Conservation (phyloP, 2,797 vertebrate genomes). For the Gymnoscopelus braueri region DNA sequence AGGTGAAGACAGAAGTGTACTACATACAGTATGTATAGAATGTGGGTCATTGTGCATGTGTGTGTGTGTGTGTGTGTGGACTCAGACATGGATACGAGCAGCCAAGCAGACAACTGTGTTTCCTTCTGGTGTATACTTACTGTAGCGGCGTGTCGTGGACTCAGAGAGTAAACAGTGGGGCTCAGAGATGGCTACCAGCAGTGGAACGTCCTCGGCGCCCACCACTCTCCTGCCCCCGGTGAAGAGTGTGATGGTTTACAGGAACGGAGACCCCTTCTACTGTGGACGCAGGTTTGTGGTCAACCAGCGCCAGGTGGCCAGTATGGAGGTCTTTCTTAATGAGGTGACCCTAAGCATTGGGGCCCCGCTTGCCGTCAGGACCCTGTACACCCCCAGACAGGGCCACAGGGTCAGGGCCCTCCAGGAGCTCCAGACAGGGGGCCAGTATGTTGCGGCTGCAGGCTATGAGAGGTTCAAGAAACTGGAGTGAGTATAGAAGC, state of each 20-base stretch:
- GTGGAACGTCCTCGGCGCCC: conserved; percentile 31
- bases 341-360: conserved; percentile 86
- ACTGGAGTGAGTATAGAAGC: conserved; percentile 84
- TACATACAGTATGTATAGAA: background rate
- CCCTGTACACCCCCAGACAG: conserved; percentile 84
- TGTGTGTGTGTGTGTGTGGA: background rate
- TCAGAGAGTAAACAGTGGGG: conserved; percentile 15
- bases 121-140: background rate
- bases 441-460: conserved; percentile 87
- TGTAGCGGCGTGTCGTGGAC: background rate
- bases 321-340: conserved; percentile 87
- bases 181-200: conserved; percentile 69
- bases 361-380: conserved; percentile 84
- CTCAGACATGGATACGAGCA: too few relatives aligned
- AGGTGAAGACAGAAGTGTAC: background rate
- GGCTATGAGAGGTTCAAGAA: conserved; percentile 90
- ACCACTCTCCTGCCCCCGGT: conserved; percentile 75
- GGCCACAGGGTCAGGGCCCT: conserved; percentile 82
- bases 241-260: conserved; percentile 88
- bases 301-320: conserved; percentile 83
- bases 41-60: background rate
- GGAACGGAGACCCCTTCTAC: conserved; percentile 90
- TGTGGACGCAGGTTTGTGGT: conserved; percentile 86
- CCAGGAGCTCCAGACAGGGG: conserved; percentile 82
- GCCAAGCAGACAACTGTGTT: background rate